Evolutionary conservation across 1,140 invertebrate species (phyloP), one percentile per base, ranked within the genome.

Genomic region (Bacillus rossius): DNA sequence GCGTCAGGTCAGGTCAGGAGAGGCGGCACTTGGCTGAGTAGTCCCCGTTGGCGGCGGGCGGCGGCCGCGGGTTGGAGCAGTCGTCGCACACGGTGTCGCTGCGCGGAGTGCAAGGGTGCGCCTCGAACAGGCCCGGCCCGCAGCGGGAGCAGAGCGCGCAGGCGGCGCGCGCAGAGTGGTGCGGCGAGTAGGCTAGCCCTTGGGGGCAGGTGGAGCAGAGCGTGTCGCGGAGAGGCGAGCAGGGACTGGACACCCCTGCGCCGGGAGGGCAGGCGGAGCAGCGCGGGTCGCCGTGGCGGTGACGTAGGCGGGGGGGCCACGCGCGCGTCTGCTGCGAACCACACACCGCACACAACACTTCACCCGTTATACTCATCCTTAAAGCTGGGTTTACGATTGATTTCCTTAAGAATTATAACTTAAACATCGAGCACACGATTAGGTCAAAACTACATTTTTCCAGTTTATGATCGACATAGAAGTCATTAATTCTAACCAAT

Each of bases 61-160:
- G 29, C 4, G 5, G 29, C 5, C 29, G 29, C 4, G 29, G 29
- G 65, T 1, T 62, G 62, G 72, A 71, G 47, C 78, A 79, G 8
- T 75, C 78, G 45, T 80, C 77, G 59, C 78, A 80, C 19, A 79
- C 67, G 5, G 77, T 79, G 65, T 79, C 77, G 23, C 67, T 64
- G 1, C 61, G 65, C 0, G 70, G 26, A 1, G 67, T 71, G 61
- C 77, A 80, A 3, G 71, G 62, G 58, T 78, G 76, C 0, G 76
- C 77, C 58, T 78, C 73, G 65, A 77, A 79, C 4, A 79, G 63
- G 2, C 77, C 77, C 5, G 69, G 69, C 0, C 78, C 77, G 54
- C 78, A 79, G 19, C 73, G 67, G 4, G 77, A 78, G 61, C 77
- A 80, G 37, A 74, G 73, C 72, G 74, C 77, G 45, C 77, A 80